Conservation (phyloP, 1,140 invertebrate species). For the Melitaea cinxia region DNA sequence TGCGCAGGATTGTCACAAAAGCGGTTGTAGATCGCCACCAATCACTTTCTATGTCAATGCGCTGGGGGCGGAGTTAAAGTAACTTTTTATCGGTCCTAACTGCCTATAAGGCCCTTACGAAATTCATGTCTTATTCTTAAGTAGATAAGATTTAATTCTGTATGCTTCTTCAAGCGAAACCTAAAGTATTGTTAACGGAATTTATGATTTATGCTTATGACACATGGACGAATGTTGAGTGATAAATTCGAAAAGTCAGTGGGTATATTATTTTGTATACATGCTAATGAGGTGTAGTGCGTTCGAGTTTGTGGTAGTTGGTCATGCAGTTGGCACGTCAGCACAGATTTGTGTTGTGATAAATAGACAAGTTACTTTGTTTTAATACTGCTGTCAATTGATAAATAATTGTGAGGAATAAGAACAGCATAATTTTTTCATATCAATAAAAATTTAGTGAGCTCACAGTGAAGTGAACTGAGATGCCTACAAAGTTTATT, state of each 20-base stretch:
- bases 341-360: slow-evolving; percentile 70
- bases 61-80: slow-evolving; percentile 56
- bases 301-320: slow-evolving; percentile 77
- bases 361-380: slow-evolving; percentile 44
- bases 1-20: slow-evolving; percentile 73
- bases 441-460: background rate
- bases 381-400: slow-evolving; percentile 12
- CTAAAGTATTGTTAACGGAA: slow-evolving; percentile 34
- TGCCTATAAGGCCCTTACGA: slow-evolving; percentile 17
- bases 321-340: slow-evolving; percentile 75
- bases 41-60: slow-evolving; percentile 73
- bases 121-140: slow-evolving; percentile 37
- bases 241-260: slow-evolving; percentile 35
- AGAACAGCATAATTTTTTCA: background rate
- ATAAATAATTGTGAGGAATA: slow-evolving; percentile 3
- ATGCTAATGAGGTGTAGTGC: slow-evolving; percentile 75
- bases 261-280: slow-evolving; percentile 72
- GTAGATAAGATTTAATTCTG: slow-evolving; percentile 36
- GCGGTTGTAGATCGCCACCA: slow-evolving; percentile 58
- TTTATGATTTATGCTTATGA: slow-evolving; percentile 33
- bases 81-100: slow-evolving; percentile 36
- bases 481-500: slow-evolving; percentile 31
- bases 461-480: slow-evolving; percentile 43
- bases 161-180: slow-evolving; percentile 25
- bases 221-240: slow-evolving; percentile 44